Evolutionary conservation across 2,888 invertebrate genomes (phyloP), one percentile per base, ranked within the genome.

Genomic region (Notodonta ziczac): DNA sequence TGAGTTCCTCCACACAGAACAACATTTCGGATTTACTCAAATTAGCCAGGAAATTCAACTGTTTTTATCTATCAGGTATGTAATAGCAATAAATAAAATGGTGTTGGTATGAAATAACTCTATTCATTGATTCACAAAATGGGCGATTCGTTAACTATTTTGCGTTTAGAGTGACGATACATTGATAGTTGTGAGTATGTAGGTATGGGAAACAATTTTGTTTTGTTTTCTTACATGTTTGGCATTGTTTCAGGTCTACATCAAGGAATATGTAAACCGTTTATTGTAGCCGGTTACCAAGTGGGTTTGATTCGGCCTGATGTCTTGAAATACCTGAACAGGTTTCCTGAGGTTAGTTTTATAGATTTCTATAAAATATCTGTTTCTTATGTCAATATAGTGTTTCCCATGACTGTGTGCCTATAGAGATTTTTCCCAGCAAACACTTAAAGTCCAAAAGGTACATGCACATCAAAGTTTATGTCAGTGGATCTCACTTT

Each of bases 271-370:
- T 98, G 97, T 91, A 95, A 96, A 83, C 98, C 98, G 57, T 98
- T 98, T 87, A 94, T 97, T 73, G 97, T 98, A 58, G 97, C 97
- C 83, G 98, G 97, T 61, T 96, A 97, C 82, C 98, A 98, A 94
- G 97, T 98, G 62, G 98, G 98, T 65, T 93, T 98, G 69, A 96
- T 98, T 74, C 95, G 97, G 75, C 96, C 97, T 59, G 97, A 98
- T 94, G 97, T 98, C 61, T 95, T 97, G 91, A 96, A 96, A 87
- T 96, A 97, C 83, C 94, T 98, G 66, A 92, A 96, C 70, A 95
- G 96, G 87, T 97, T 96, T 88, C 97, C 98, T 53, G 96, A 98
- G 94, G 97, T 97, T 93, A 91, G 72, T 62, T 42, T 42, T 42
- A 42, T 42, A 42, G 42, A 2, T 24, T 24, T 24, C 24, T 24